Evolutionary conservation across 2,888 invertebrate genomes (phyloP).

Genomic region (Crocallis elinguaria): DNA sequence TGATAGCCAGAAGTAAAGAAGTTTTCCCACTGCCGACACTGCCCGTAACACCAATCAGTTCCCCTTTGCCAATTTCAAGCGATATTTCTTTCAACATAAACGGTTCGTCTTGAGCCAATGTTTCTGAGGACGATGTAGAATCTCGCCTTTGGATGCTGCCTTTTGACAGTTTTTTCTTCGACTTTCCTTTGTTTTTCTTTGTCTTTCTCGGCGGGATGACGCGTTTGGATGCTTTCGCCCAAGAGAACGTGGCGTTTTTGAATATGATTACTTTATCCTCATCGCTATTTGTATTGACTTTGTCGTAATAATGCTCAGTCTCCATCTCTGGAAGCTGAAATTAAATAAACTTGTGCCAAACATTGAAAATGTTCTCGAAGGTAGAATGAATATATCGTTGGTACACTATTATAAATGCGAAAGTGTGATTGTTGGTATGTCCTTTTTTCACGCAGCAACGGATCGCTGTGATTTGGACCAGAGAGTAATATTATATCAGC

Average conservation of each 20-base stretch:
- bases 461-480: too few species aligned
- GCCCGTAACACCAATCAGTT: conserved; percentile 94
- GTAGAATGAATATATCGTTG: too few species aligned
- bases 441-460: too few species aligned
- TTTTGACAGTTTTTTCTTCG: conserved; percentile 67
- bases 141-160: conserved; percentile 59
- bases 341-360: neutral
- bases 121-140: conserved; percentile 61
- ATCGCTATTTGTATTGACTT: conserved; percentile 73
- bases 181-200: conserved; percentile 80
- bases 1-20: conserved; percentile 91
- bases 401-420: too few species aligned
- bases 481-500: too few species aligned
- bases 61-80: conserved; percentile 84
- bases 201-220: conserved; percentile 56
- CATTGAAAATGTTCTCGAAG: too few species aligned
- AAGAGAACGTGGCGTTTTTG: conserved; percentile 85
- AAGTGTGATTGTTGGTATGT: too few species aligned
- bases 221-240: conserved; percentile 74
- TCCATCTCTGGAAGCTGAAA: conserved; percentile 87
- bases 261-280: conserved; percentile 85
- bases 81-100: conserved; percentile 66
- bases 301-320: conserved; percentile 86
- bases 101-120: conserved; percentile 50
- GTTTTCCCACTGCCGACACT: conserved; percentile 97